Base-by-base conservation (phyloP, 2,888 invertebrate species). In the Drosophila hamatofila region DNA sequence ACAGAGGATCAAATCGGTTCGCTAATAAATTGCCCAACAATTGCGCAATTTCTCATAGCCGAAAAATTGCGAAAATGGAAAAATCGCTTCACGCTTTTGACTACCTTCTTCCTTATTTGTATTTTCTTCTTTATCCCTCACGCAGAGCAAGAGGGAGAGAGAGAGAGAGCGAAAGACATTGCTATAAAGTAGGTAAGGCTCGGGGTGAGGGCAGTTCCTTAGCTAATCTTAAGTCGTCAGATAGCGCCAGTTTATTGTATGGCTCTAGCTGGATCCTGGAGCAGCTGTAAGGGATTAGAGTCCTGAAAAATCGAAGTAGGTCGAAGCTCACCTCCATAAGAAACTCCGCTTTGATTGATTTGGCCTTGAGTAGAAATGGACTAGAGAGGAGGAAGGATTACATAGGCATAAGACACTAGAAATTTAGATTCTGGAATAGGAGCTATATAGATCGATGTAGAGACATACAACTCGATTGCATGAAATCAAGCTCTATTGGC, bases 1-100 rank as follows among this genome's bases (percentile, higher is more conserved):
- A 81, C 89, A 81, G 54, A 60, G 56, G 46, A 72, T 62, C 67
- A 39, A 48, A 52, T 56, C 56, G 56, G 30, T 23, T 68, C 78
- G 64, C 80, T 82, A 91, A 89, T 91, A 90, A 91, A 91, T 91
- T 90, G 86, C 88, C 67, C 73, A 78, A 89, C 89, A 91, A 91
- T 91, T 90, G 88, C 73, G 79, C 83, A 91, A 91, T 90, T 90
- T 90, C 78, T 75, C 72, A 78, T 64, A 61, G 46, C 54, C 41
- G 48, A 58, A 65, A 67, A 71, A 73, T 73, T 48, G 77, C 72
- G 55, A 73, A 78, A 73, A 46, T 56, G 44, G 51, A 42, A 67
- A 57, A 71, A 63, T 52, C 33, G 41, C 58, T 71, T 79, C 76
- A 79, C 79, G 80, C 80, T 78, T 82, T 76, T 80, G 66, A 18